Percentiles rank a stretch among this genome's conserved stretches.
Evolutionary conservation across 30 jellyfish, hydroid and myxozoan genomes (phyloP).

Genomic region (Turritopsis dohrnii): DNA sequence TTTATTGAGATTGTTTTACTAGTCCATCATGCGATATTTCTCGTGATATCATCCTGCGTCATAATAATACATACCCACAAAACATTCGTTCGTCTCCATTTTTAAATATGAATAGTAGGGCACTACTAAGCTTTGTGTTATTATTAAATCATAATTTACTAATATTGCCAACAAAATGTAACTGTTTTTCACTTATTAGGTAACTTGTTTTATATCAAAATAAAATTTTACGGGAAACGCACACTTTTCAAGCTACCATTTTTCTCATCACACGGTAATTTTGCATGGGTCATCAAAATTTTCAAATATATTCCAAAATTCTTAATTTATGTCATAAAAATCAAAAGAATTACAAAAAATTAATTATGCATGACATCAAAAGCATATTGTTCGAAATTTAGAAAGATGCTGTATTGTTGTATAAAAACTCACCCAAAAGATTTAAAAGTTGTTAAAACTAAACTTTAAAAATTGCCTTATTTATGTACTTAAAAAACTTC

Average conservation of each 20-base stretch:
- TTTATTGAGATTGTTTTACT: too few species aligned
- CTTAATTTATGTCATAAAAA: conserved; percentile 12
- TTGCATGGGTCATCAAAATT: conserved; percentile 3
- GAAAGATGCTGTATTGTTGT: conserved; percentile 10
- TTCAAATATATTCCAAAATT: background rate
- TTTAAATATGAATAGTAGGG: too few species aligned
- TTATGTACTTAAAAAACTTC: background rate
- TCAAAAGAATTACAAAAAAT: background rate
- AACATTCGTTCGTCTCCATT: too few species aligned
- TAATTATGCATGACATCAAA: conserved; percentile 13
- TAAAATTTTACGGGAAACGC: background rate
- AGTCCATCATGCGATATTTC: too few species aligned
- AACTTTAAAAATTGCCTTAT: background rate
- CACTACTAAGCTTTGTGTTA: too few species aligned
- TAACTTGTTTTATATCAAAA: background rate
- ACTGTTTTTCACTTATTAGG: background rate
- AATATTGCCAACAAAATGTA: too few species aligned
- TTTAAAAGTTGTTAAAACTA: too few species aligned
- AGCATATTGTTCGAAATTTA: conserved; percentile 6
- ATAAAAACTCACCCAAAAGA: background rate
- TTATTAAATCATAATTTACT: too few species aligned
- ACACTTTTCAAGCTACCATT: background rate
- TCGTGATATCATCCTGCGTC: too few species aligned
- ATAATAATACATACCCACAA: too few species aligned
- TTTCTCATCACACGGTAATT: background rate